phyloP scores from a whole-genome alignment of 2,888 invertebrate genomes.

The Pycnomerus fuliginosus region DNA sequence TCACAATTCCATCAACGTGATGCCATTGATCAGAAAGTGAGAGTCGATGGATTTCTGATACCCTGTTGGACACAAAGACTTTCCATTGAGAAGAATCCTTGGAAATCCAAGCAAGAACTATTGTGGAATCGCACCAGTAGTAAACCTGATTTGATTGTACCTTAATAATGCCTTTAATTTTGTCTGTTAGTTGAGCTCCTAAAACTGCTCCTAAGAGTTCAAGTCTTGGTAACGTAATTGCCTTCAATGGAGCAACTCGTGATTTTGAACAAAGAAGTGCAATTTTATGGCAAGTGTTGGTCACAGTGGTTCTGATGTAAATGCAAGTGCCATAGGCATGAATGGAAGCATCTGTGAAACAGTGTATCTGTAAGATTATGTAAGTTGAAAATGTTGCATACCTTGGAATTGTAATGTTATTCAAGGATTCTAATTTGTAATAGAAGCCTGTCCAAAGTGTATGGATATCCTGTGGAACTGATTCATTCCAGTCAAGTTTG shows the following conservation, averaged over 20 bases:
- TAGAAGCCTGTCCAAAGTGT: neutral
- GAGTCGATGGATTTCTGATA: neutral
- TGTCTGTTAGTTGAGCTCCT: conserved; percentile 7
- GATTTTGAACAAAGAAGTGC: conserved; percentile 3
- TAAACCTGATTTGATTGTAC: no score
- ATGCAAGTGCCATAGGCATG: conserved; percentile 5
- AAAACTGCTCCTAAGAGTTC: conserved; percentile 10
- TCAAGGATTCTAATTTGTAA: neutral
- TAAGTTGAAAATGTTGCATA: neutral
- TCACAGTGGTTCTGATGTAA: neutral
- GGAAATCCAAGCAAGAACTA: no score
- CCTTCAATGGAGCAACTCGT: conserved; percentile 1
- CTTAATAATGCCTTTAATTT: conserved; percentile 2
- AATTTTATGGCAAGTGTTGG: neutral
- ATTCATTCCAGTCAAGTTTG: conserved; percentile 8
- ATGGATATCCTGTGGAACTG: neutral
- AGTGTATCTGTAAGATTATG: neutral
- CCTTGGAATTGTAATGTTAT: neutral
- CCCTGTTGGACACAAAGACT: neutral
- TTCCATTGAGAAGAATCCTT: no score
- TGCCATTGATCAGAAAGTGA: neutral
- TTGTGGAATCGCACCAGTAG: no score
- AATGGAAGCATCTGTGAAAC: neutral
- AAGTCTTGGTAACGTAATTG: neutral
- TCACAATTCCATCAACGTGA: neutral